phyloP scores from a whole-genome alignment of 2,888 invertebrate species.

The Xestia rhomboidea region DNA sequence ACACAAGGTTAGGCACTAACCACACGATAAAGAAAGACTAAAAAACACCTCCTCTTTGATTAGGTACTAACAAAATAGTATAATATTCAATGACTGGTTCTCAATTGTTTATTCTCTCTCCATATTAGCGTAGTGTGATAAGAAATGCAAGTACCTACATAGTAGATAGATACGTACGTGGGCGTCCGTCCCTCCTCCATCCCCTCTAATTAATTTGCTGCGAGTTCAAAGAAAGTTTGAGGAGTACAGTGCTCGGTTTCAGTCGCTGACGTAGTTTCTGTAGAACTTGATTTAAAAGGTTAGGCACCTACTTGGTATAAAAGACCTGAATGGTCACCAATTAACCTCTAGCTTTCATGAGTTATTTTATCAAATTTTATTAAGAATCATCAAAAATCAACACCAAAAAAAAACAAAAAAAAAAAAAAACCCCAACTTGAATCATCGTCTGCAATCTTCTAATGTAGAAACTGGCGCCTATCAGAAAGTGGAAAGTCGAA shows the following conservation, averaged over 20 bases:
- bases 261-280: conserved; percentile 5
- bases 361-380: background rate
- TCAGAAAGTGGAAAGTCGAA: background rate
- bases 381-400: too few relatives aligned
- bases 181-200: background rate
- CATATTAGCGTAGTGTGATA: background rate
- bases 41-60: background rate
- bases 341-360: background rate
- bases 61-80: background rate
- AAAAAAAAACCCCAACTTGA: too few relatives aligned
- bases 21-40: too few relatives aligned
- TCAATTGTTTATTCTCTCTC: too few relatives aligned
- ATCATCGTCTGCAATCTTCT: too few relatives aligned
- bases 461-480: background rate
- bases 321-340: background rate
- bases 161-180: background rate
- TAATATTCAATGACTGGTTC: background rate
- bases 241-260: conserved; percentile 13
- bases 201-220: conserved; percentile 31
- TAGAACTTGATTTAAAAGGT: conserved; percentile 1
- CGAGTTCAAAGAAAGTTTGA: conserved; percentile 31
- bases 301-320: background rate
- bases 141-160: conserved; percentile 12
- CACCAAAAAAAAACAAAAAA: too few relatives aligned
- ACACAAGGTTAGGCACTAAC: too few relatives aligned